phyloP scores from a whole-genome alignment of 2,797 vertebrate genomes.

The Phoebastria nigripes region DNA sequence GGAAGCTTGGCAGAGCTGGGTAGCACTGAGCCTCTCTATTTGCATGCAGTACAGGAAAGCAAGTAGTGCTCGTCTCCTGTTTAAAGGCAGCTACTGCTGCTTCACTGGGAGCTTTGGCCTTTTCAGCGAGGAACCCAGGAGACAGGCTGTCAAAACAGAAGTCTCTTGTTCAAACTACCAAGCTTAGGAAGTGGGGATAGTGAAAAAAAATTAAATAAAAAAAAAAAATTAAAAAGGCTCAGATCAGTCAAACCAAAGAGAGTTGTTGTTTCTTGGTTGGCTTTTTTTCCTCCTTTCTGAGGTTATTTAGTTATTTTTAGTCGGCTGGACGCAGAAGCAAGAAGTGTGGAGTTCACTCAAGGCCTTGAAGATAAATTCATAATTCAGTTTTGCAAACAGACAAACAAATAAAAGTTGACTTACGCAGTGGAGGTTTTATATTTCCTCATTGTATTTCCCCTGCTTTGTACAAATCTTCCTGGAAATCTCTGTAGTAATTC shows the following conservation, averaged over 20 bases:
- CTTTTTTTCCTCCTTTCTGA: background rate
- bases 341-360: background rate
- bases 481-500: constrained; percentile 55
- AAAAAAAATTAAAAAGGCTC: background rate
- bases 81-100: constrained; percentile 68
- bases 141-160: constrained; percentile 74
- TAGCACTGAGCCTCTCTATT: constrained; percentile 1
- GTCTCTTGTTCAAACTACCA: constrained; percentile 63
- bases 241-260: constrained; percentile 4
- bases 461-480: constrained; percentile 28
- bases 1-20: background rate
- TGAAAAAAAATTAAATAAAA: background rate
- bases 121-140: constrained; percentile 72
- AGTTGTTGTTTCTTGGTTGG: background rate
- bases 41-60: constrained; percentile 68
- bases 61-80: constrained; percentile 33
- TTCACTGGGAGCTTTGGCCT: constrained; percentile 73
- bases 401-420: constrained; percentile 61
- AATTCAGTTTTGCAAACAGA: constrained; percentile 65
- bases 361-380: constrained; percentile 59
- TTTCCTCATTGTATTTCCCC: constrained; percentile 6
- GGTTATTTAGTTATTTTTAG: constrained; percentile 25
- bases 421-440: background rate
- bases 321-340: background rate
- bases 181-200: constrained; percentile 9